Evolutionary conservation across 2,113 vertebrate genomes (phyloP), one percentile per base, ranked within the genome.

Genomic region (Zosterops hypoxanthus): DNA sequence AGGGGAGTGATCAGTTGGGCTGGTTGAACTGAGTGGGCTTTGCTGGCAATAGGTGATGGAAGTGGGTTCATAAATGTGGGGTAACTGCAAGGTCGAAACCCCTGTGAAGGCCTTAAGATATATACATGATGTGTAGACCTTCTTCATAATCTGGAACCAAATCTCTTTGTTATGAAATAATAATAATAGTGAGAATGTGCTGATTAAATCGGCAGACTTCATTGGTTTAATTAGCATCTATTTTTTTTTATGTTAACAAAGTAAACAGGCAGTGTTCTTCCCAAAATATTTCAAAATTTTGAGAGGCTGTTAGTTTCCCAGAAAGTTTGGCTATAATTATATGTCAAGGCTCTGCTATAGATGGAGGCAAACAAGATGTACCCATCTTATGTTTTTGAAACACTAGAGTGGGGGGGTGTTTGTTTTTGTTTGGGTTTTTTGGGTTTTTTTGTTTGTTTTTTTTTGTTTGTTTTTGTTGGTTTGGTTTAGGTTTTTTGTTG

Each of bases 21-120:
- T 61, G 59, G 4, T 7, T 78, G 47, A 47, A 39, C 19, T 42
- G 52, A 65, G 33, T 24, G 6, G 0, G 0, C 12, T 64, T 31
- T 41, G 26, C 36, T 52, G 41, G n/a, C 23, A 36, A 0, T 33
- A 41, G 12, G 6, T 82, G 33, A 18, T 70, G 25, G n/a, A 66
- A 18, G 5, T 76, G 31, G 8, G 13, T 39, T 69, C 4, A 0
- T 23, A 3, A 18, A 12, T 19, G 16, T 28, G n/a, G 9, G 3
- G 5, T 72, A 39, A 52, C 22, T 31, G 24, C 29, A 44, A 79
- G 33, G 42, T 78, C 56, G 84, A 8, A 84, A 59, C 14, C 11
- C 33, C 26, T 42, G 6, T 46, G 41, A 55, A 81, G 34, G 21
- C 9, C 4, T 44, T 49, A 18, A 20, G 14, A 53, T 69, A 21